Evolutionary conservation across 2,797 vertebrate genomes (phyloP), one percentile per base, ranked within the genome.

Genomic region (Pampus argenteus): DNA sequence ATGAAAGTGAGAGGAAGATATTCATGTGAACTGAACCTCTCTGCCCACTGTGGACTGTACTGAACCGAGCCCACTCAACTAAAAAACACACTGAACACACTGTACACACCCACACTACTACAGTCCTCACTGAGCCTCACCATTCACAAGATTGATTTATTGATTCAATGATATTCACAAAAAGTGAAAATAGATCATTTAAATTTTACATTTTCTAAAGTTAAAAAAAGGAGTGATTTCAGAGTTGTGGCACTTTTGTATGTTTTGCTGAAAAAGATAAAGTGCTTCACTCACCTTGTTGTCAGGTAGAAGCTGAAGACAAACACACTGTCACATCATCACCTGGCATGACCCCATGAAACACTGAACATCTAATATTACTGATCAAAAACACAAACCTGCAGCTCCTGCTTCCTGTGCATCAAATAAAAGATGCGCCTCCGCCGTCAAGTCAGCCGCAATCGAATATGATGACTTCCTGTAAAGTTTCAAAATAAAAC

Each of bases 21-120:
- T 88, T 83, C 95, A 93, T 94, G 92, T 94, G 94, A 94, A 95
- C 94, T 93, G 90, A 93, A 71, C 93, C 88, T 76, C 79, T 62
- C 83, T 63, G 78, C 88, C 87, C 79, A 84, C 89, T 71, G 71
- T 66, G 79, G 69, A 78, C 75, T 70, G 71, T 28, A 66, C 79
- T 68, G 78, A 60, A 71, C 66, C 0, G 57, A 85, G 23, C 83
- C 83, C 85, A 76, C 65, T 74, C 78, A 3, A 42, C 49, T 66
- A 79, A 77, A 77, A 80, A 74, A 45, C 70, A 75, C 76, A 88
- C 78, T 76, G 77, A 57, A 34, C 78, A 69, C 68, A 84, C 67
- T 80, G 79, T 79, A 67, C 60, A 66, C 26, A 49, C 66, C 38
- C 76, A 83, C 82, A 50, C 52, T 47, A 84, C 78, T 58, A 77